phyloP scores from a whole-genome alignment of 2,888 invertebrate species.

The Melanargia galathea region DNA sequence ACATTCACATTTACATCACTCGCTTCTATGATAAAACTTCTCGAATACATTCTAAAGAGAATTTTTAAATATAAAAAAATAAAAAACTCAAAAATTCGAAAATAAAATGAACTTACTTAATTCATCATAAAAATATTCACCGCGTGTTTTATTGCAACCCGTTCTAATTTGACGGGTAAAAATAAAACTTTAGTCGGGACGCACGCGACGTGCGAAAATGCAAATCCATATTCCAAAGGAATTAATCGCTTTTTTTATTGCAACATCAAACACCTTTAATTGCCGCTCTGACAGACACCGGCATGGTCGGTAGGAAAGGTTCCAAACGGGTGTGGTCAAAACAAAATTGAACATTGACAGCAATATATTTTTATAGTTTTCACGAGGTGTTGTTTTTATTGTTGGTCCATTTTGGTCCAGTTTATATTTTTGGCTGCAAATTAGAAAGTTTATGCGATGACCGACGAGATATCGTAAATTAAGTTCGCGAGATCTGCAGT shows the following conservation, averaged over 20 bases:
- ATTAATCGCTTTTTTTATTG: conserved; percentile 70
- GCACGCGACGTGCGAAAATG: conserved; percentile 41
- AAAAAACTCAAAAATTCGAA: conserved; percentile 3
- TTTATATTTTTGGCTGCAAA: conserved; percentile 71
- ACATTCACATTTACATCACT: neutral
- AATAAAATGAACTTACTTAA: conserved; percentile 10
- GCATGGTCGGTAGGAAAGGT: conserved; percentile 52
- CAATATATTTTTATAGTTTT: conserved; percentile 75
- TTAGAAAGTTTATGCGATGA: conserved; percentile 78
- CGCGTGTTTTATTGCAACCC: conserved; percentile 28
- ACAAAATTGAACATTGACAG: conserved; percentile 68
- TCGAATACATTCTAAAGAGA: neutral
- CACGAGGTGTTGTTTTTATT: conserved; percentile 75
- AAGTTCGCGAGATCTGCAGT: conserved; percentile 64
- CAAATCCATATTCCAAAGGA: conserved; percentile 51
- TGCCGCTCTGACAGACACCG: conserved; percentile 78
- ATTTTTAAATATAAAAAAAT: conserved; percentile 43
- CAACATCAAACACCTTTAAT: conserved; percentile 75
- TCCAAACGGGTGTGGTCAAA: conserved; percentile 73
- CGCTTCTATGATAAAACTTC: neutral
- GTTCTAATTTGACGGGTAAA: conserved; percentile 36
- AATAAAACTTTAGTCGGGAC: conserved; percentile 28
- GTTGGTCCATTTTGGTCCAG: conserved; percentile 49
- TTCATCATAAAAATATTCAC: conserved; percentile 31
- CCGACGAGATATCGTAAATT: conserved; percentile 74